These are phyloP conservation scores for Reticulitermes lucifugus DNA, from an alignment of 2,888 invertebrate genomes.

Conservation along the genomic window DNA sequence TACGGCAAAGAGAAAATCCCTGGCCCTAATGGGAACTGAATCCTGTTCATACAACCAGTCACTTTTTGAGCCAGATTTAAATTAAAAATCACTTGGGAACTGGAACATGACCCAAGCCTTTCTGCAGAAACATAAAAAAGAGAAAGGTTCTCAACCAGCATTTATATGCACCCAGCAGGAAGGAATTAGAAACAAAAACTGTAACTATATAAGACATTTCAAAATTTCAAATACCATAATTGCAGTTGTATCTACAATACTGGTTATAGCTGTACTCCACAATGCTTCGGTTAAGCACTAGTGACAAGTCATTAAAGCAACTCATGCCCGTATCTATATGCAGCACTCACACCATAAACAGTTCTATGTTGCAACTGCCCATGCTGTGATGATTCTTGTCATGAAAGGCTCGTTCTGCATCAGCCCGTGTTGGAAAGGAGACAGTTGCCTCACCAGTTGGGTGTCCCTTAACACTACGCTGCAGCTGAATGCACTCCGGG, in stretches of 20 bases:
- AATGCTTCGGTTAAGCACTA: not conserved
- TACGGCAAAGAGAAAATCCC: too few relatives aligned
- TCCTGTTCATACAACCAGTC: too few relatives aligned
- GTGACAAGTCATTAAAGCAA: not conserved
- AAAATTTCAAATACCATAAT: not conserved
- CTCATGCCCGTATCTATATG: not conserved
- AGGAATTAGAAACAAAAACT: too few relatives aligned
- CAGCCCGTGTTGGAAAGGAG: constrained; percentile 62
- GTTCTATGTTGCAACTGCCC: constrained; percentile 63
- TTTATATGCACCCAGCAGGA: too few relatives aligned
- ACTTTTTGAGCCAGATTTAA: too few relatives aligned
- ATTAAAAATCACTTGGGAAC: too few relatives aligned
- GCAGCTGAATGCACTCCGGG: constrained; percentile 64
- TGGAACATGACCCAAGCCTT: too few relatives aligned
- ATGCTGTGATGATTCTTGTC: constrained; percentile 63
- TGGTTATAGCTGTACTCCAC: not conserved
- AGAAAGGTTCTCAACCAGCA: too few relatives aligned
- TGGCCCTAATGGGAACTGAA: too few relatives aligned
- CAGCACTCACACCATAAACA: constrained; percentile 53
- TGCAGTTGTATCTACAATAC: not conserved
- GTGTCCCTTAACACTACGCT: constrained; percentile 62
- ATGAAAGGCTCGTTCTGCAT: constrained; percentile 64
- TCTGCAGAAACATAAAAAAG: too few relatives aligned
- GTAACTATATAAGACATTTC: not conserved
- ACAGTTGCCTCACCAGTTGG: constrained; percentile 64